Base-by-base conservation (phyloP, 37 sponge, comb jelly and placozoan genomes). In the Theonella swinhoei region DNA sequence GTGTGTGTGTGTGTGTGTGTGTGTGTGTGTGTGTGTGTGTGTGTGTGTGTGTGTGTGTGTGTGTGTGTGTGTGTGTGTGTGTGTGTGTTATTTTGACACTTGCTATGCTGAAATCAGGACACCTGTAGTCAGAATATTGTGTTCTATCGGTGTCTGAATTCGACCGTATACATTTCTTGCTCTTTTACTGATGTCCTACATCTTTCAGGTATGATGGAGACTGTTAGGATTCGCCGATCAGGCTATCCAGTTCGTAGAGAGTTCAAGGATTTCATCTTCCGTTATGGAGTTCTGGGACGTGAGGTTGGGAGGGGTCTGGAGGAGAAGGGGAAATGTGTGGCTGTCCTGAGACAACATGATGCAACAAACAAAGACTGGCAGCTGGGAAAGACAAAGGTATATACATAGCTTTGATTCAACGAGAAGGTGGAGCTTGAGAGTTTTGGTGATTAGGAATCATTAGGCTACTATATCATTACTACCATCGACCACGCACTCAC, bases 161-260 rank as follows among this genome's bases (percentile, higher is more conserved):
- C n/a, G n/a, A n/a, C n/a, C n/a, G n/a, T n/a, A n/a, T n/a, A n/a
- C n/a, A n/a, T n/a, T n/a, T n/a, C n/a, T n/a, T n/a, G n/a, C n/a
- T n/a, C n/a, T n/a, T n/a, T n/a, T n/a, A n/a, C n/a, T n/a, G n/a
- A n/a, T n/a, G n/a, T n/a, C n/a, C n/a, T n/a, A n/a, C n/a, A n/a
- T n/a, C n/a, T n/a, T n/a, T n/a, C n/a, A 81, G 94, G 96, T 23
- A 98, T 98, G 99, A 96, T 98, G 99, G 96, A 98, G 86, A 98
- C 99, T 4, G 99, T 98, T 2, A 77, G 91, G 32, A 98, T 98
- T 61, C 78, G 99, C 71, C 79, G 99, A 40, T 91, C 97, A 25
- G 99, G 99, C 34, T 98, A 88, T 75, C 99, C 99, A 14, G 99
- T 98, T 0, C 78, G 99, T 78, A 75, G 99, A 54, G 62, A 74